Conservation (phyloP, 2,888 invertebrate genomes). For the Spatulosminthurus flaviceps region DNA sequence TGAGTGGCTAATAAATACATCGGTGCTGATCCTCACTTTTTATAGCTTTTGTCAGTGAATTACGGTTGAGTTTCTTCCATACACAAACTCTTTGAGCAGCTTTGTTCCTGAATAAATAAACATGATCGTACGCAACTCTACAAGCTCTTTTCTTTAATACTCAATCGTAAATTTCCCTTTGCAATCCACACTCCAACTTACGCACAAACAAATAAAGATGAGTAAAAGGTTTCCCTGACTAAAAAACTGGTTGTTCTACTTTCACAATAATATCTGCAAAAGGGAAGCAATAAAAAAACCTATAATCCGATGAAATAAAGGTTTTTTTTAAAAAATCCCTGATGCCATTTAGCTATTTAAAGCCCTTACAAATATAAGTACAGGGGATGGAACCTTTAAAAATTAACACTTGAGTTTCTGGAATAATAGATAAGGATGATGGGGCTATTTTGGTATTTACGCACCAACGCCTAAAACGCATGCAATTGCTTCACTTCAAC, state of each 20-base stretch:
- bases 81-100: not conserved
- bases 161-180: not conserved
- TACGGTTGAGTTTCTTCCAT: not conserved
- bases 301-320: not conserved
- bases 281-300: not conserved
- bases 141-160: not conserved
- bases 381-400: not conserved
- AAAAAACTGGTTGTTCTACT: constrained; percentile 3
- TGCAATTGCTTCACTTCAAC: not conserved
- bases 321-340: not conserved
- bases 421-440: constrained; percentile 35
- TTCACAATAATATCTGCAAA: constrained; percentile 4
- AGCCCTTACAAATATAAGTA: too few species aligned
- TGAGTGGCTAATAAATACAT: constrained; percentile 4
- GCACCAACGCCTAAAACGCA: constrained; percentile 30
- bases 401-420: not conserved
- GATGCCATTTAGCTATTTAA: too few species aligned
- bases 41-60: constrained; percentile 14
- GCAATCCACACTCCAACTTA: not conserved
- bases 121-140: constrained; percentile 18
- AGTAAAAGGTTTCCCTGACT: not conserved
- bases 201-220: constrained; percentile 15
- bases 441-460: constrained; percentile 40
- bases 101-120: constrained; percentile 33
- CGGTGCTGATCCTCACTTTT: constrained; percentile 6